Percentiles rank a stretch among this genome's conserved stretches.
Conservation (phyloP, 1,140 invertebrate genomes). For the Acromyrmex echinatior region DNA sequence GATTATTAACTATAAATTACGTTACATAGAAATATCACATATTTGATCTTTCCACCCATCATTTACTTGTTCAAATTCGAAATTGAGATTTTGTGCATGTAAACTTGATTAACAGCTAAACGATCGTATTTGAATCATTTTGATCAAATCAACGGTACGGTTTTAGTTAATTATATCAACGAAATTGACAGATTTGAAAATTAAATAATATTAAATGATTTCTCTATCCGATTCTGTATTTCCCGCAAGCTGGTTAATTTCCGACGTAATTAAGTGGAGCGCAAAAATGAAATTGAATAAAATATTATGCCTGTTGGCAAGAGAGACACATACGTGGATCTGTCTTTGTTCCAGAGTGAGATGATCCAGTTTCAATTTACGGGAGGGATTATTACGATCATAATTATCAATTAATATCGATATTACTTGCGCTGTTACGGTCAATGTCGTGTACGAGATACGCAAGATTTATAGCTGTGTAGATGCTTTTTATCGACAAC, state of each 20-base stretch:
- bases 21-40: not conserved
- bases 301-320: not conserved
- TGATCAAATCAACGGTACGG: not conserved
- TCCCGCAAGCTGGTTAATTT: not conserved
- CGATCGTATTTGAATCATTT: conserved; percentile 15
- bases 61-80: conserved; percentile 10
- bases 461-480: too few species aligned
- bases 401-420: conserved; percentile 21
- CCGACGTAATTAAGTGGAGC: conserved; percentile 18
- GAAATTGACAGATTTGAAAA: conserved; percentile 20
- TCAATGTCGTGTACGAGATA: not conserved
- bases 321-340: too few species aligned
- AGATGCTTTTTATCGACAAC: conserved; percentile 26
- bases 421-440: not conserved
- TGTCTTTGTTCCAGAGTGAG: conserved; percentile 2
- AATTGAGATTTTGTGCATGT: not conserved
- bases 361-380: not conserved
- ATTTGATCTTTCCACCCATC: not conserved
- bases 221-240: not conserved
- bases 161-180: conserved; percentile 39
- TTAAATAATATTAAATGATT: conserved; percentile 39
- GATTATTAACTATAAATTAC: not conserved
- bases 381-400: conserved; percentile 4
- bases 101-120: conserved; percentile 16
- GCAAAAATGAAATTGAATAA: conserved; percentile 46